Evolutionary conservation across 2,797 vertebrate genomes (phyloP), one percentile per base, ranked within the genome.

Genomic region (Coendou prehensilis): DNA sequence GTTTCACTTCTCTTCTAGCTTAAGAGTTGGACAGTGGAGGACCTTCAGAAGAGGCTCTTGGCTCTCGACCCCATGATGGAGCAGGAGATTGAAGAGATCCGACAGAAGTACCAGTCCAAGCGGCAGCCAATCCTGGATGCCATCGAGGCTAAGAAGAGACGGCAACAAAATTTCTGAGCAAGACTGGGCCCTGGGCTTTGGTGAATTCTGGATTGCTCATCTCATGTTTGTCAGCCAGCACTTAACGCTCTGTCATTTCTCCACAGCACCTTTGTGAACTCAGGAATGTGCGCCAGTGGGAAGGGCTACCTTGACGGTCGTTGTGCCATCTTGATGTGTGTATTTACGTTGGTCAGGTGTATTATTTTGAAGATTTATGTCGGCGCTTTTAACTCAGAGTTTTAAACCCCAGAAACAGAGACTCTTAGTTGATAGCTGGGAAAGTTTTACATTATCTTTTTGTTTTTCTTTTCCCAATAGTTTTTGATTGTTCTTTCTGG

Each of bases 51-150:
- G 91, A 98, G 99, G 57, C 99, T 99, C 13, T 98, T 98, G 11
- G 99, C 99, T 28, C 99, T 99, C 57, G 99, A 99, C 97, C 99
- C 99, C 96, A 99, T 99, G 99, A 99, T 99, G 99, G 99, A 99
- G 98, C 99, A 99, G 98, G 99, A 99, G 98, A 99, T 99, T 4
- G 99, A 99, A 98, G 99, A 99, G 98, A 99, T 99, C 89, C 99
- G 98, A 4, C 99, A 99, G 98, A 99, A 99, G 92, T 99, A 99
- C 98, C 99, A 99, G 79, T 99, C 99, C 9, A 99, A 99, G 98
- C 98, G 99, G 54, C 99, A 99, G 98, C 99, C 99, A 0, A 99
- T 99, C 98, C 98, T 99, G 10, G 99, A 99, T 1, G 99, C 99
- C 97, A 99, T 99, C 0, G 99, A 99, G 95, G 99, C 99, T 92